Base-by-base conservation (phyloP, 2,888 invertebrate species). In the Cremastobaeus sp. region DNA sequence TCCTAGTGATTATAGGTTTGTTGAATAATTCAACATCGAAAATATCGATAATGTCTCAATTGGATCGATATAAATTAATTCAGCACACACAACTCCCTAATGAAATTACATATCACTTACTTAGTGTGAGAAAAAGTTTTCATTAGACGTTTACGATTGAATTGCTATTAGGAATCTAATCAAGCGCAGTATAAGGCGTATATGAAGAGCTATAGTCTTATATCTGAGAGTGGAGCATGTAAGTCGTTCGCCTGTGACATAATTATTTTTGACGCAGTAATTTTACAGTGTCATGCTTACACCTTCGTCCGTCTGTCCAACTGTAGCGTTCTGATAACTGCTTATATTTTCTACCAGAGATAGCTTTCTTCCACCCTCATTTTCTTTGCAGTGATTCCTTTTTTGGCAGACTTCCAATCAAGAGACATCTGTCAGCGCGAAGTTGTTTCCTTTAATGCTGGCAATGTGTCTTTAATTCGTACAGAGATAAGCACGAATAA, bases 221-320 rank as follows among this genome's bases (percentile, higher is more conserved):
- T 71, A 54, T 71, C 57, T 52, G 32, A 35, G 69, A 17, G 39
- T 34, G 54, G 34, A 43, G 47, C 37, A 64, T 68, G 79, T 77
- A 80, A 85, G 77, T 78, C 85, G 80, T 80, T 86, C 78, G 81
- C 66, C 82, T 83, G 86, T 86, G 82, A 82, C 78, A 79, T 86
- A 83, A 87, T 87, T 85, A 85, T 87, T 86, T 86, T 83, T 85
- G 87, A 87, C 87, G 86, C 82, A 78, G 86, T 87, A 87, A 87
- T 87, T 87, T 87, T 87, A 87, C 87, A 87, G 86, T 86, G 87
- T 86, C 87, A 84, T 87, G 86, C 82, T 80, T 86, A 81, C 85
- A 80, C 80, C 82, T 82, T 81, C 77, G 71, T 80, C 78, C 81
- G 82, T 83, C 81, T 77, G 77, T 78, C 74, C 76, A 64, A 76